Evolutionary conservation across 2,888 invertebrate species (phyloP).

Genomic region (Kryphioiulus occultus): DNA sequence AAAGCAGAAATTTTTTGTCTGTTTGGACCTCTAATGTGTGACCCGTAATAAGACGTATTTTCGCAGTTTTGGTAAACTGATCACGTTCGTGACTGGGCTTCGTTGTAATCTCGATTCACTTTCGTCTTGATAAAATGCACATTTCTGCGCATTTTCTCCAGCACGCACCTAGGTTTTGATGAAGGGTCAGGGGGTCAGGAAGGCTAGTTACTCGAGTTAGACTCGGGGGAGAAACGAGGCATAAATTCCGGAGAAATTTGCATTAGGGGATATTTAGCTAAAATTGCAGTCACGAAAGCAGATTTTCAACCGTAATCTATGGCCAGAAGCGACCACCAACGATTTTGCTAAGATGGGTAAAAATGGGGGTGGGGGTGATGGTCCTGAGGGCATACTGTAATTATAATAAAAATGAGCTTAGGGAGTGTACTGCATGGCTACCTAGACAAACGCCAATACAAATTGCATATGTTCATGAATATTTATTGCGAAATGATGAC

Average conservation of each 20-base stretch:
- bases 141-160: background rate
- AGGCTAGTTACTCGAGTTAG: background rate
- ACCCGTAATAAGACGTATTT: background rate
- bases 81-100: conserved; percentile 14
- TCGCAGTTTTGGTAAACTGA: background rate
- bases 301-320: background rate
- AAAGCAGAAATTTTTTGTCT: background rate
- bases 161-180: background rate
- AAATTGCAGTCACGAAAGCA: background rate
- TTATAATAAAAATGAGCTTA: no score
- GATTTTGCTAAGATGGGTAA: no score
- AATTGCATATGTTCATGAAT: no score
- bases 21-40: background rate
- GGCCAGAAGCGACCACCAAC: background rate
- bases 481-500: no score
- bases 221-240: background rate
- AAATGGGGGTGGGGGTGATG: no score
- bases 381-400: no score
- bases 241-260: background rate
- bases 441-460: no score
- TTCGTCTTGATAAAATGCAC: background rate
- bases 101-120: background rate
- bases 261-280: background rate
- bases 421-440: no score
- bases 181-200: background rate